Conservation (phyloP, 92 coral and sea anemone genomes). For the Epizoanthus rinbou region DNA sequence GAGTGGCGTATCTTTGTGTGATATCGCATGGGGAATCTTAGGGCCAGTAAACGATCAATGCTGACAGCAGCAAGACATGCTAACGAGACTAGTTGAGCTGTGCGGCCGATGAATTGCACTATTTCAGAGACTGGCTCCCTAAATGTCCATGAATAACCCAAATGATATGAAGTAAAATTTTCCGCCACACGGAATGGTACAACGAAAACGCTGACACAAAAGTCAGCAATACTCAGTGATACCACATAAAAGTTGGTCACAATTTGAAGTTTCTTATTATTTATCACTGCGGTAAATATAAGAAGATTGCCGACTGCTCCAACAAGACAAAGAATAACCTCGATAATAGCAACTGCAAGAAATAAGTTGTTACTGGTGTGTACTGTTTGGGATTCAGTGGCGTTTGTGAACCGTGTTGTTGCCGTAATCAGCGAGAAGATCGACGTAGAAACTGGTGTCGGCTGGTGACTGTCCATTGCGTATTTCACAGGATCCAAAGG, state of each 20-base stretch:
- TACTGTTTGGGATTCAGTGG: neutral
- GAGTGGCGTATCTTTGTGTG: constrained; percentile 65
- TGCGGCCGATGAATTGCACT: constrained; percentile 65
- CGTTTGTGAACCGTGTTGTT: neutral
- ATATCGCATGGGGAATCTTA: constrained; percentile 65
- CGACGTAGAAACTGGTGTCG: too few relatives aligned
- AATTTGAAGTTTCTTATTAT: constrained; percentile 63
- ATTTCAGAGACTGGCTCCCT: constrained; percentile 48
- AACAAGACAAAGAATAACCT: constrained; percentile 52
- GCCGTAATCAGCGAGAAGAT: too few relatives aligned
- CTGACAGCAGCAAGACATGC: constrained; percentile 65
- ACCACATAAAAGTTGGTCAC: constrained; percentile 77
- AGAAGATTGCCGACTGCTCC: constrained; percentile 69
- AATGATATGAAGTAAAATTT: constrained; percentile 48
- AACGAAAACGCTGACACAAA: constrained; percentile 57
- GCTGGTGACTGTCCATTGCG: too few relatives aligned
- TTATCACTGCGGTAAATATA: constrained; percentile 67
- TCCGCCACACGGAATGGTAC: constrained; percentile 79
- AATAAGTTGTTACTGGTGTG: constrained; percentile 29
- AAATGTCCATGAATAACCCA: constrained; percentile 14
- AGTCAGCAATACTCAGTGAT: constrained; percentile 70
- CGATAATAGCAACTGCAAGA: constrained; percentile 65
- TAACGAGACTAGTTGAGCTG: constrained; percentile 65
- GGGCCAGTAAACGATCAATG: constrained; percentile 71
- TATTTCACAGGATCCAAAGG: too few relatives aligned